phyloP scores from a whole-genome alignment of 2,113 vertebrate genomes.

The Erinaceus europaeus region DNA sequence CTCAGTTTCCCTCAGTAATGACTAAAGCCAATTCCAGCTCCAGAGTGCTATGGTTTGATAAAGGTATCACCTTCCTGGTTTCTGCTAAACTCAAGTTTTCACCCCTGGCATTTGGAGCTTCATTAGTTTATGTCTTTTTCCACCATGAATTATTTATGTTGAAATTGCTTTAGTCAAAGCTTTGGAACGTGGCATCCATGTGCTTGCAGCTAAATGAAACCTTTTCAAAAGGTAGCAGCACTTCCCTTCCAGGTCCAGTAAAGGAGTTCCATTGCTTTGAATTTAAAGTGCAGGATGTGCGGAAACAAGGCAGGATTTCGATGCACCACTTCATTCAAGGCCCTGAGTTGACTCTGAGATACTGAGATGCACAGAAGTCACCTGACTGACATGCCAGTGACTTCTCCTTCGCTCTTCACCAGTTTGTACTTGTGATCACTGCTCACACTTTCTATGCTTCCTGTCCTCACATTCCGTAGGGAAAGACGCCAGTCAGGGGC shows the following conservation, averaged over 20 bases:
- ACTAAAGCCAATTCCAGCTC: not conserved
- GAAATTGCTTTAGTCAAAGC: slow-evolving; percentile 32
- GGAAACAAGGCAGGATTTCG: not conserved
- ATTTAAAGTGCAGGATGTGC: not conserved
- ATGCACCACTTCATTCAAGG: not conserved
- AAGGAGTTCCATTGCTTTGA: slow-evolving; percentile 31
- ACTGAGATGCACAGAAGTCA: not conserved
- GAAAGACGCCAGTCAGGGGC: not conserved
- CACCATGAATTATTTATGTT: slow-evolving; percentile 59
- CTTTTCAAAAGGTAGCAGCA: slow-evolving; percentile 37
- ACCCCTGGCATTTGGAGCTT: slow-evolving; percentile 35
- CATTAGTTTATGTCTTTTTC: slow-evolving; percentile 42
- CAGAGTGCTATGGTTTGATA: not conserved
- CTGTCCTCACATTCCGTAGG: not conserved
- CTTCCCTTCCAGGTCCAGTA: not conserved
- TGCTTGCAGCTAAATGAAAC: slow-evolving; percentile 52
- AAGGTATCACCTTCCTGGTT: not conserved
- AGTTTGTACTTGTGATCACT: not conserved
- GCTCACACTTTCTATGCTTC: not conserved
- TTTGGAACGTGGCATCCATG: slow-evolving; percentile 8
- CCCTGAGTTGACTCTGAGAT: not conserved
- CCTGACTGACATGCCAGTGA: not conserved
- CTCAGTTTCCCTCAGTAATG: not conserved
- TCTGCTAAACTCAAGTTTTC: slow-evolving; percentile 28
- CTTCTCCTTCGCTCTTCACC: not conserved